Base-by-base conservation (phyloP, 2,888 invertebrate species). In the Watsonalla binaria region DNA sequence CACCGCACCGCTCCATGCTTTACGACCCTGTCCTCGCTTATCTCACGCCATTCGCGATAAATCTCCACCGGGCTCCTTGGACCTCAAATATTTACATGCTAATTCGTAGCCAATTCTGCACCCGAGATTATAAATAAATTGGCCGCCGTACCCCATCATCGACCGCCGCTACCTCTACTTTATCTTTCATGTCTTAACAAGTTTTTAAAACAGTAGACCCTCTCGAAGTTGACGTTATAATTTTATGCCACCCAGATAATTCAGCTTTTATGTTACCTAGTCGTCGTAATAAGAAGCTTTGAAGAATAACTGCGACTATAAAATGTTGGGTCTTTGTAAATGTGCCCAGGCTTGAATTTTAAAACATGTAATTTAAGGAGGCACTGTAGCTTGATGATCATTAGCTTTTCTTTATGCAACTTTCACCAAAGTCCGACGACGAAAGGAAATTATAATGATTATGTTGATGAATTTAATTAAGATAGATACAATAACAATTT, bases 21-120 rank as follows among this genome's bases (percentile, higher is more conserved):
- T 89, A 90, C 88, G 90, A 87, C 78, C 66, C 74, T 68, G 81
- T 78, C 80, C 82, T 71, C 82, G 85, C 89, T 90, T 90, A 90
- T 90, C 90, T 83, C 68, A 55, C 68, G 77, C 80, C 82, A 69
- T 82, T 87, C 77, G 76, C 78, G 89, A 90, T 90, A 90, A 90
- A 90, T 90, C 90, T 87, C 81, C 74, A 74, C 83, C 80, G 80
- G 79, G 72, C 82, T 86, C 81, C 85, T 82, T 82, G 87, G 88
- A 89, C 89, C 80, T 90, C 84, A 88, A 90, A 90, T 90, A 90
- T 90, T 90, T 87, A 90, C 87, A 90, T 90, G 88, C 84, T 90
- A 90, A 90, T 90, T 89, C 88, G 82, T 87, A 86, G 86, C 78
- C 86, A 84, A 86, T 89, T 85, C 82, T 77, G 85, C 83, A 82